A percentile compares a stretch with the other conserved stretches of the same genome.
phyloP scores from a whole-genome alignment of 2,797 vertebrate genomes.

The Poecilia velifera region DNA sequence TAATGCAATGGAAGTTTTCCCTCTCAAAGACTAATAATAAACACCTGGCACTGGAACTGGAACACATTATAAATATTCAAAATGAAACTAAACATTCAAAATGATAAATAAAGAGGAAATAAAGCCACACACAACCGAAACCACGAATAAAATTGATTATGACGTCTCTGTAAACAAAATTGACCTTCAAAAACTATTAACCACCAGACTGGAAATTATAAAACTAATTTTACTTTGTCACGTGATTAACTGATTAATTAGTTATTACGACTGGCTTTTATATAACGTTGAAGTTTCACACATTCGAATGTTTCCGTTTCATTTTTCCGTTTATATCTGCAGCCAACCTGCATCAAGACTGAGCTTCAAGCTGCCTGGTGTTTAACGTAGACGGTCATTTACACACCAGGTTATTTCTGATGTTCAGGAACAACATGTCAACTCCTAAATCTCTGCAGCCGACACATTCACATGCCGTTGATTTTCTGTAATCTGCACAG shows the following conservation, averaged over 20 bases:
- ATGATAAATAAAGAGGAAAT: not conserved
- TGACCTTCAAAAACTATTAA: too few relatives aligned
- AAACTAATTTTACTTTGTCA: too few relatives aligned
- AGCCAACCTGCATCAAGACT: constrained; percentile 38
- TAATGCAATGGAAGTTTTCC: too few relatives aligned
- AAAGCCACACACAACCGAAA: constrained; percentile 3
- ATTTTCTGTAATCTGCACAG: constrained; percentile 24
- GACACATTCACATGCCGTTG: constrained; percentile 4
- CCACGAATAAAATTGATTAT: too few relatives aligned
- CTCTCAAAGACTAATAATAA: too few relatives aligned
- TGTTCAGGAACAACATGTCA: constrained; percentile 7
- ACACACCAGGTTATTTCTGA: constrained; percentile 13
- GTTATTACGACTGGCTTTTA: not conserved
- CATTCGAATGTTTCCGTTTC: not conserved
- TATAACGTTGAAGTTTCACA: not conserved
- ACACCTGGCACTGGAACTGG: too few relatives aligned
- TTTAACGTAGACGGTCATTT: constrained; percentile 60
- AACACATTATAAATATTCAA: too few relatives aligned
- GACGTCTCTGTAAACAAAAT: too few relatives aligned
- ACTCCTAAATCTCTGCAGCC: constrained; percentile 27
- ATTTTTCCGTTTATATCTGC: constrained; percentile 1
- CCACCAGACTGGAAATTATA: too few relatives aligned
- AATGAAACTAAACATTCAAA: too few relatives aligned
- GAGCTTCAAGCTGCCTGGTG: constrained; percentile 37
- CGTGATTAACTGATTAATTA: too few relatives aligned